These are phyloP conservation scores for Augochlorella aurata DNA, from an alignment of 2,888 invertebrate genomes.

Conservation along the genomic window DNA sequence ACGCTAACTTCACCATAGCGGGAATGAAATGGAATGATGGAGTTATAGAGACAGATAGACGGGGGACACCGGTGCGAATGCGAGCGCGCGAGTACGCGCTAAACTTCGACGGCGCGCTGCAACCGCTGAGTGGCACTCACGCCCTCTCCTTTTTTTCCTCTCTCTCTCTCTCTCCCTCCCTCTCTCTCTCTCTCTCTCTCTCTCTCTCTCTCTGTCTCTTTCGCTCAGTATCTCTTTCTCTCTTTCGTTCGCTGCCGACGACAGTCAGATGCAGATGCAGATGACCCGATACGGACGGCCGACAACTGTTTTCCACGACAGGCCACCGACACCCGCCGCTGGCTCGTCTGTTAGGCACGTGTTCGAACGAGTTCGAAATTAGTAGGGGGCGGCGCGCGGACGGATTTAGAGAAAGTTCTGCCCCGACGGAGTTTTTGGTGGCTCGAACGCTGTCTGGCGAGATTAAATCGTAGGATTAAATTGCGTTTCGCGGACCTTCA, in stretches of 20 bases:
- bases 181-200: background rate
- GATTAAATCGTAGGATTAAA: slow-evolving; percentile 52
- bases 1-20: slow-evolving; percentile 63
- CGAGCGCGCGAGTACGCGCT: slow-evolving; percentile 30
- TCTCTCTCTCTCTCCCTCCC: background rate
- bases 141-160: slow-evolving; percentile 36
- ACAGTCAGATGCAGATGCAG: slow-evolving; percentile 18
- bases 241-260: background rate
- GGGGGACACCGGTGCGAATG: slow-evolving; percentile 17
- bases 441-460: slow-evolving; percentile 13
- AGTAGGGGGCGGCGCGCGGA: slow-evolving; percentile 45
- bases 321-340: slow-evolving; percentile 30
- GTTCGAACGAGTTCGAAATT: slow-evolving; percentile 62
- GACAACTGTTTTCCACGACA: slow-evolving; percentile 55
- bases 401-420: slow-evolving; percentile 50
- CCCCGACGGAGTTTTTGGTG: slow-evolving; percentile 34
- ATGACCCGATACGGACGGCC: slow-evolving; percentile 33
- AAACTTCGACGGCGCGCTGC: slow-evolving; percentile 51
- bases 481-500: slow-evolving; percentile 6
- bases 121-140: slow-evolving; percentile 27
- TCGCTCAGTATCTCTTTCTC: background rate
- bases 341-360: slow-evolving; percentile 45
- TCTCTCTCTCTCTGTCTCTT: slow-evolving; percentile 35
- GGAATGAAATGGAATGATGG: slow-evolving; percentile 24
- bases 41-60: slow-evolving; percentile 5